Conservation (phyloP, 2,797 vertebrate genomes). For the Anolis apletophallus region DNA sequence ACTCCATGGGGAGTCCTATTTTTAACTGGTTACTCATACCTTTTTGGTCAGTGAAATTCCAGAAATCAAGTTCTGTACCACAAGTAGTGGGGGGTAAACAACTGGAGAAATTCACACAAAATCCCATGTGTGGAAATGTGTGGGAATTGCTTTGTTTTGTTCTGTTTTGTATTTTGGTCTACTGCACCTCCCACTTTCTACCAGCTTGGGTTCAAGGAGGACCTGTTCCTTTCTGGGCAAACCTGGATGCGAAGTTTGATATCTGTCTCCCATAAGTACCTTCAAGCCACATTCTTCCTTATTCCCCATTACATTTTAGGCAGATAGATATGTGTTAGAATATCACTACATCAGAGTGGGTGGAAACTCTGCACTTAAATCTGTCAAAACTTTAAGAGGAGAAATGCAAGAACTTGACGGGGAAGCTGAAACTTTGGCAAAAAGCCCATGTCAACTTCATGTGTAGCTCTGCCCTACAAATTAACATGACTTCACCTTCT, state of each 20-base stretch:
- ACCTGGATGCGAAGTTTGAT: not conserved
- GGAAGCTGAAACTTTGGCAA: not conserved
- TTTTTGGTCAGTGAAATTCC: not conserved
- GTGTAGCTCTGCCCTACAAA: not conserved
- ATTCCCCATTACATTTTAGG: not conserved
- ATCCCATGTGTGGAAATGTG: not conserved
- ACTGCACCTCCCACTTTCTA: not conserved
- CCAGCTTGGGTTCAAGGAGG: not conserved
- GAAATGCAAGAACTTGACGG: not conserved
- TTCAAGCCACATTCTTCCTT: not conserved
- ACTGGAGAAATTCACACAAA: not conserved
- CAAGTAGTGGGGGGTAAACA: not conserved
- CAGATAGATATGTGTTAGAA: not conserved
- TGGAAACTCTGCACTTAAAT: not conserved
- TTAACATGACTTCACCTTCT: not conserved
- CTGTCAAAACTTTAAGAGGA: not conserved
- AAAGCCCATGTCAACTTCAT: not conserved
- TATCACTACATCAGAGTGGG: not conserved
- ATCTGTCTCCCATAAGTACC: not conserved
- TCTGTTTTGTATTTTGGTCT: not conserved
- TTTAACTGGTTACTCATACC: not conserved
- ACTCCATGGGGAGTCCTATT: not conserved
- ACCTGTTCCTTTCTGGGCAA: too few relatives aligned
- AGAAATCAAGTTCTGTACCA: not conserved
- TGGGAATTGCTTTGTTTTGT: not conserved